Conservation (phyloP, 37 sponge, comb jelly and placozoan species). For the Axinella damicornis region DNA sequence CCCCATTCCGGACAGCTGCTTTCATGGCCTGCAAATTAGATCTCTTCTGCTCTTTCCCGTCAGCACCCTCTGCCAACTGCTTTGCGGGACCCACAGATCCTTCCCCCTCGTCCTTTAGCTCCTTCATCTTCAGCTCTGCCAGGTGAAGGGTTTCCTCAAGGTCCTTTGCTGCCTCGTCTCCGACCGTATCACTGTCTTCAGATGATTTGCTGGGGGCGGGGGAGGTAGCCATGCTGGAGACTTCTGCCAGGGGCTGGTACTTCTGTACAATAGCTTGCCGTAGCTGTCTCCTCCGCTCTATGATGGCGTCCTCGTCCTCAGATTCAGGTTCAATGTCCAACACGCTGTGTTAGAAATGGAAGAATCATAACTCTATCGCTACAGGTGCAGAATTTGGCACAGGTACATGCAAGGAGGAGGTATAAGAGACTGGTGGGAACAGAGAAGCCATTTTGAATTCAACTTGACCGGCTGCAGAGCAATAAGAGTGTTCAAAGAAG, state of each 20-base stretch:
- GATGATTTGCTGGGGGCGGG: constrained; percentile 27
- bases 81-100: constrained; percentile 4
- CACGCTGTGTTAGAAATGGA: no score
- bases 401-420: no score
- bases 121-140: constrained; percentile 9
- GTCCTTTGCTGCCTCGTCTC: constrained; percentile 39
- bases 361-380: no score
- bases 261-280: constrained; percentile 84
- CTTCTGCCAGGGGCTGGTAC: constrained; percentile 47
- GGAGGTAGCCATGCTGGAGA: background rate
- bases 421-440: no score
- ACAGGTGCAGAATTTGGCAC: no score
- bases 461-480: no score
- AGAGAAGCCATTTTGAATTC: no score
- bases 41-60: constrained; percentile 22
- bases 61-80: background rate
- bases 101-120: constrained; percentile 15
- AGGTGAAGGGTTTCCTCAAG: constrained; percentile 7
- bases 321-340: constrained; percentile 66
- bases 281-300: constrained; percentile 80
- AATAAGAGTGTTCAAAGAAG: no score
- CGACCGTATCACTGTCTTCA: constrained; percentile 56
- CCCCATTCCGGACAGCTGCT: constrained; percentile 58
- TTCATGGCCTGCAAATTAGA: constrained; percentile 42
- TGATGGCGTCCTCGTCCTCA: constrained; percentile 93